These are phyloP conservation scores for Dipodomys stephensi DNA, from an alignment of 2,113 vertebrate species.

Conservation along the genomic window DNA sequence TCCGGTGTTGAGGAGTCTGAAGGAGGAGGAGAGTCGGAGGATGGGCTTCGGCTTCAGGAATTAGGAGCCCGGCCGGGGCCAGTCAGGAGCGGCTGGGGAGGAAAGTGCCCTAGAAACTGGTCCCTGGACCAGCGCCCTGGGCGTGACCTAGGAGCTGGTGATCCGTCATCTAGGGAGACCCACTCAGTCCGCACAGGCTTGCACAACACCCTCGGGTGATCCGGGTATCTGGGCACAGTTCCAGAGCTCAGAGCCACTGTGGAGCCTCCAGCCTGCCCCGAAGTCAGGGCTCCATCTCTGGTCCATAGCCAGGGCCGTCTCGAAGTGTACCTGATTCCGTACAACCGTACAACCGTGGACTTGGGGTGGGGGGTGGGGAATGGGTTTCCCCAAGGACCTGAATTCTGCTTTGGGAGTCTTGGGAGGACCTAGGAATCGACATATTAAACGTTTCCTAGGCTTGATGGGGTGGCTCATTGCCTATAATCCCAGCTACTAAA, in stretches of 20 bases:
- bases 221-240: background rate
- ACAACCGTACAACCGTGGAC: too few species aligned
- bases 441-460: background rate
- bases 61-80: too few species aligned
- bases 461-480: too few species aligned
- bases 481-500: too few species aligned
- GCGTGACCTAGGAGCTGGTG: background rate
- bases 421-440: background rate
- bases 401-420: background rate
- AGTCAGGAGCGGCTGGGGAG: background rate
- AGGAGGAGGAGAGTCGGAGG: too few species aligned
- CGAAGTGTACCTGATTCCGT: background rate
- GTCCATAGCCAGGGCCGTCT: background rate
- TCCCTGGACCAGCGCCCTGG: accelerated
- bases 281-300: background rate
- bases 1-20: too few species aligned
- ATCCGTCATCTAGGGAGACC: too few species aligned
- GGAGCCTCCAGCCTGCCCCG: accelerated
- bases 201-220: background rate
- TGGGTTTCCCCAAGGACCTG: background rate
- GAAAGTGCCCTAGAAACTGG: background rate
- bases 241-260: background rate
- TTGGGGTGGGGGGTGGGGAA: background rate
- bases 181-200: background rate
- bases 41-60: background rate